These are phyloP conservation scores for Bambusicola thoracicus DNA, from an alignment of 2,113 vertebrate genomes.

Conservation along the genomic window DNA sequence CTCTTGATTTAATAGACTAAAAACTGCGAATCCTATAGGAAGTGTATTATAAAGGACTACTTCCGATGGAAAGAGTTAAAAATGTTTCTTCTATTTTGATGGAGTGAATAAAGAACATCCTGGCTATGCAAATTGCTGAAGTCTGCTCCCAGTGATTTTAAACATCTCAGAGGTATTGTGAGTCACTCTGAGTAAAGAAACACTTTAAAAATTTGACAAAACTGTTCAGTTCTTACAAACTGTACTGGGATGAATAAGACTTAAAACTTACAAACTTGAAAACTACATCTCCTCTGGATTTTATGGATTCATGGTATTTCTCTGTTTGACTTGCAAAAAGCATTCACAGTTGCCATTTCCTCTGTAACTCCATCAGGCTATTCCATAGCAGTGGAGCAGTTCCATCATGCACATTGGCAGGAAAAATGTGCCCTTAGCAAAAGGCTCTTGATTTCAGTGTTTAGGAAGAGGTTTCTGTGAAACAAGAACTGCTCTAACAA, in stretches of 20 bases:
- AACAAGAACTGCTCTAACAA: background rate
- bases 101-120: background rate
- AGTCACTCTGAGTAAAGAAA: background rate
- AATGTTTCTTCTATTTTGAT: background rate
- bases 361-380: background rate
- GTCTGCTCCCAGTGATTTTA: background rate
- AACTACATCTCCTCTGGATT: background rate
- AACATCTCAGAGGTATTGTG: background rate
- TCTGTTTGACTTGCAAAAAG: background rate
- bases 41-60: background rate
- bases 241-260: background rate
- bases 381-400: background rate
- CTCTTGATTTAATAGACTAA: background rate
- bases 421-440: background rate
- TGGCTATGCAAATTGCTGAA: background rate
- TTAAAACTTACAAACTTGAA: background rate
- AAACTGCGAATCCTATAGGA: background rate
- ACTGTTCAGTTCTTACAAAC: background rate
- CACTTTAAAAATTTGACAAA: background rate
- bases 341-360: background rate
- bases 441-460: background rate
- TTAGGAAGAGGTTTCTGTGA: background rate
- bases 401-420: background rate
- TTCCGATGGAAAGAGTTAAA: background rate
- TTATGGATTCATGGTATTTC: background rate